Evolutionary conservation across 2,888 invertebrate genomes (phyloP), one percentile per base, ranked within the genome.

Genomic region (Tenthredo notha): DNA sequence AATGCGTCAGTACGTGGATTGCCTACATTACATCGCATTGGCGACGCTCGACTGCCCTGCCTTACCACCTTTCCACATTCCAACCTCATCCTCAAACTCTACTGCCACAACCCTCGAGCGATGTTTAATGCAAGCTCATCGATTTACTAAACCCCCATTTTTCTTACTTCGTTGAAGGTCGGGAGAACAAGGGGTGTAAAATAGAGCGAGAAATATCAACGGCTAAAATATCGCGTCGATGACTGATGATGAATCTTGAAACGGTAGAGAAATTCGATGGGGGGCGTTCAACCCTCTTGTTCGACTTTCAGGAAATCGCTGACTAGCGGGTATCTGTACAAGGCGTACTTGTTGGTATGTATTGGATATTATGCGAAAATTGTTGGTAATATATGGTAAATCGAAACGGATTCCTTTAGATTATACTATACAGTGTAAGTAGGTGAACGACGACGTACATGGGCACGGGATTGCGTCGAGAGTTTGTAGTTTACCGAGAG

Each of bases 81-180:
- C 83, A 47, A 12, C 15, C 54, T 47, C 37, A 6, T 37, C 29
- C 37, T 84, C 4, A 15, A 58, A 37, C 37, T 47, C 61, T 2
- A 54, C 85, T 72, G 67, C 70, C 83, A 43, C 40, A 67, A 70
- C 61, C 84, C 40, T 47, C 85, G 86, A 84, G 87, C 87, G 86
- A 92, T 92, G 91, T 91, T 92, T 92, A 91, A 92, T 91, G 92
- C 91, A 90, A 90, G 89, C 91, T 91, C 92, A 92, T 92, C 92
- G 91, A 92, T 92, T 91, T 89, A 87, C 88, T 86, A 86, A 88
- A 86, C 88, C 89, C 88, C 84, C 85, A 92, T 91, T 91, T 91
- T 90, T 91, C 90, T 89, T 88, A 85, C 85, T 86, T 85, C 88
- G 84, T 85, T 6, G 58, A 37, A 87, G 85, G 84, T 86, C 86